Evolutionary conservation across 2,797 vertebrate genomes (phyloP), one percentile per base, ranked within the genome.

Genomic region (Amblyopsis hoosieri): DNA sequence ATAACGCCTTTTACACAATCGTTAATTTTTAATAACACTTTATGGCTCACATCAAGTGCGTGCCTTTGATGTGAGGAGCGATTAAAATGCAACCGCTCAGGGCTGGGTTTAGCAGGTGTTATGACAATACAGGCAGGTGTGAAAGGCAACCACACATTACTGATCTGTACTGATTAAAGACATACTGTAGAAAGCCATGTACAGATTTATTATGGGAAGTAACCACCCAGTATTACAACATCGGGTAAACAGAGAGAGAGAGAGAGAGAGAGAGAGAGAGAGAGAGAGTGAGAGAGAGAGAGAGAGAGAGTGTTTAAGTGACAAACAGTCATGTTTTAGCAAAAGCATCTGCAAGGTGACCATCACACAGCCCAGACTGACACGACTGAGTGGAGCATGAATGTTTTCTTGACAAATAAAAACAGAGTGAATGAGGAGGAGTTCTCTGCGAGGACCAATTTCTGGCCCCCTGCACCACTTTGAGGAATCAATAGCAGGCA

Each of bases 401-500:
- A 89, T 89, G 89, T 90, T 88, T 87, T 88, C 83, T 80, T 55
- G 77, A 83, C 78, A 85, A 86, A 89, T 81, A 88, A 82, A 80
- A 87, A 83, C 81, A 37, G 33, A 80, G 57, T 12, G 53, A 52
- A 15, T 12, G 5, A 50, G 60, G 23, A 66, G 78, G 75, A 80
- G 87, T 83, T 80, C 81, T 84, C 78, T 74, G 75, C 73, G 3
- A 78, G 74, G 85, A 81, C 81, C 85, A 88, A 85, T 90, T 86
- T 87, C 85, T 86, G 83, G 79, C 78, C 84, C 69, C 65, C 64
- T 83, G 79, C 81, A 76, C 71, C 75, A 72, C 77, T 81, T 61
- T 60, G 79, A 77, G 62, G 75, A 84, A 90, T 91, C 87, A 87
- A 90, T 89, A 89, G 45, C 50, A 70, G 73, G 81, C 85, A 80